phyloP scores from a whole-genome alignment of 2,888 invertebrate species.

The Altica lythri region DNA sequence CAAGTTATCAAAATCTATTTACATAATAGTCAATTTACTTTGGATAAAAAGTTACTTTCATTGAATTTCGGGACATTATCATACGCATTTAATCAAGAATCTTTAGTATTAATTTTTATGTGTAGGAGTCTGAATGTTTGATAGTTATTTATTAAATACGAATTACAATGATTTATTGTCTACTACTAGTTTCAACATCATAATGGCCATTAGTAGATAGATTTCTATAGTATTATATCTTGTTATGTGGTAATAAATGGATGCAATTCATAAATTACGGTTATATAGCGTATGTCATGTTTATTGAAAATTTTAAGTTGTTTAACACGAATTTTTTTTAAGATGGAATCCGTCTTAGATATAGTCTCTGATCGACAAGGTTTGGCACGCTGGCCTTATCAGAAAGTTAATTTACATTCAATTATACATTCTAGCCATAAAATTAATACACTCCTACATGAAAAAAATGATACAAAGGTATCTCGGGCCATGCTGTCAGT shows the following conservation, averaged over 20 bases:
- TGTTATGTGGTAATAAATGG: conserved; percentile 12
- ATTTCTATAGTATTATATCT: not conserved
- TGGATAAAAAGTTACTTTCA: conserved; percentile 17
- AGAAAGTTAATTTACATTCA: no score
- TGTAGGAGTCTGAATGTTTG: conserved; percentile 14
- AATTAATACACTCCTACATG: no score
- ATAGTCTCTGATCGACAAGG: no score
- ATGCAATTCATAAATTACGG: conserved; percentile 7
- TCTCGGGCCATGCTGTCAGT: no score
- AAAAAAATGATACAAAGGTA: no score
- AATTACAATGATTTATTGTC: conserved; percentile 20
- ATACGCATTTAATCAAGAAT: conserved; percentile 17
- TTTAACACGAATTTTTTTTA: no score
- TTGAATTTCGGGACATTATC: conserved; percentile 18
- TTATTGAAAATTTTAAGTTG: no score
- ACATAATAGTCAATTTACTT: conserved; percentile 13
- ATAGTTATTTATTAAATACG: conserved; percentile 12
- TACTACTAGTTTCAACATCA: conserved; percentile 11
- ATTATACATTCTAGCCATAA: no score
- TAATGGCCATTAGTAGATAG: conserved; percentile 10
- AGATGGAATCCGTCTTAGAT: no score
- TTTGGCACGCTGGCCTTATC: no score
- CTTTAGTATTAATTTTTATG: conserved; percentile 20
- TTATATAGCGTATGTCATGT: no score
- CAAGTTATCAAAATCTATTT: no score